A percentile compares a stretch with the other conserved stretches of the same genome.
Evolutionary conservation across 2,113 vertebrate species (phyloP).

Genomic region (Eptesicus fuscus): DNA sequence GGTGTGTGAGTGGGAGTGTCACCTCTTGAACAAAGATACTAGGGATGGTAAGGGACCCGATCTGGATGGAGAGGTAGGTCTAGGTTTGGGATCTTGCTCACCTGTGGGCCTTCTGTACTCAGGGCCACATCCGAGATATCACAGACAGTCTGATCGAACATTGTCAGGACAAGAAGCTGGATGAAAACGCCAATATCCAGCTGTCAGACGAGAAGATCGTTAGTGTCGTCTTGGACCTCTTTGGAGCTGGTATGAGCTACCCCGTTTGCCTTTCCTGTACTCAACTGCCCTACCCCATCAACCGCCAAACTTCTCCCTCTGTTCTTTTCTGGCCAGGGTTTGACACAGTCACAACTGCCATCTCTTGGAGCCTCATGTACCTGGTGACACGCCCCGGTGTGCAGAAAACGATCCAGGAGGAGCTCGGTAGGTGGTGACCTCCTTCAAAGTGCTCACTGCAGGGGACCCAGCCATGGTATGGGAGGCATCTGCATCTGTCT

Average conservation of each 20-base stretch:
- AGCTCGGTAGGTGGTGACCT: constrained; percentile 83
- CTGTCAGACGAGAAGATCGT: constrained; percentile 87
- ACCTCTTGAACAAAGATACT: neutral
- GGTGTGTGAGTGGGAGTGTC: neutral
- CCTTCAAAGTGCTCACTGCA: neutral
- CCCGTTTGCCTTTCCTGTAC: neutral
- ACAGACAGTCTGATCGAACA: constrained; percentile 93
- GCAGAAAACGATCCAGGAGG: constrained; percentile 90
- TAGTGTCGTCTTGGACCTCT: constrained; percentile 88
- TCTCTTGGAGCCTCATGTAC: constrained; percentile 70
- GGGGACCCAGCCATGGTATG: neutral
- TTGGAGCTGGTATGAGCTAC: constrained; percentile 91
- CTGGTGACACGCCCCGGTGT: constrained; percentile 84
- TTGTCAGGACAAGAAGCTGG: constrained; percentile 86
- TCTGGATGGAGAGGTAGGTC: neutral
- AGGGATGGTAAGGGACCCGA: neutral
- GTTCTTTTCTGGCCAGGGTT: constrained; percentile 84
- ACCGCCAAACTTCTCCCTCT: neutral
- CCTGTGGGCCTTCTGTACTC: constrained; percentile 13
- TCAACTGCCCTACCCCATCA: neutral
- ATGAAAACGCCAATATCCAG: constrained; percentile 82
- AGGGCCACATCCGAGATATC: constrained; percentile 93
- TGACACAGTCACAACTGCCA: constrained; percentile 67
- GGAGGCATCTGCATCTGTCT: neutral
- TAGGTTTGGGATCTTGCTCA: neutral